Base-by-base conservation (phyloP, 2,888 invertebrate species). In the Lepidochitona cinerea region DNA sequence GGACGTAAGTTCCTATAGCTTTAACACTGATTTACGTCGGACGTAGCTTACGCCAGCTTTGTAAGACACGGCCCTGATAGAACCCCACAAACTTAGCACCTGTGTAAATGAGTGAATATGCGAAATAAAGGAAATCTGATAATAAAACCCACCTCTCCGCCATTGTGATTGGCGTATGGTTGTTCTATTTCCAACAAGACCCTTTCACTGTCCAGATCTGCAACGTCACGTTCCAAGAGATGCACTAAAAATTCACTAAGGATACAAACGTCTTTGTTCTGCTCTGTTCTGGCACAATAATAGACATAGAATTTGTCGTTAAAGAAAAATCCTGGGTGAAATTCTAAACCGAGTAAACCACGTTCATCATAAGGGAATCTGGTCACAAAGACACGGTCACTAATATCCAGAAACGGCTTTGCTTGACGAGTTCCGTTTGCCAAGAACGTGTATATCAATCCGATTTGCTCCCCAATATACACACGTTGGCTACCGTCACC, bases 71-170 rank as follows among this genome's bases (percentile, higher is more conserved):
- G n/a, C n/a, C n/a, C n/a, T n/a, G n/a, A n/a, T n/a, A n/a, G n/a
- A n/a, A n/a, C n/a, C n/a, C n/a, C n/a, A n/a, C n/a, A n/a, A n/a
- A n/a, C n/a, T n/a, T n/a, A n/a, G n/a, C n/a, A n/a, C n/a, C n/a
- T n/a, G n/a, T n/a, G n/a, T n/a, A n/a, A n/a, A n/a, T n/a, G n/a
- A n/a, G n/a, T n/a, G n/a, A n/a, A n/a, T n/a, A n/a, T n/a, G n/a
- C n/a, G n/a, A n/a, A n/a, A n/a, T n/a, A n/a, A n/a, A n/a, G n/a
- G n/a, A n/a, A n/a, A n/a, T n/a, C n/a, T n/a, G n/a, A n/a, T n/a
- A n/a, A n/a, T n/a, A n/a, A n/a, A n/a, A n/a, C n/a, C n/a, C n/a
- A 89, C 89, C 84, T 87, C 85, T 14, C 89, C 89, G 0, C 88
- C 88, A 70, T 88, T 89, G 73, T 85, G 83, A 59, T 79, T 79